Evolutionary conservation across 2,888 invertebrate genomes (phyloP), one percentile per base, ranked within the genome.

Genomic region (Eurytoma adleriae): DNA sequence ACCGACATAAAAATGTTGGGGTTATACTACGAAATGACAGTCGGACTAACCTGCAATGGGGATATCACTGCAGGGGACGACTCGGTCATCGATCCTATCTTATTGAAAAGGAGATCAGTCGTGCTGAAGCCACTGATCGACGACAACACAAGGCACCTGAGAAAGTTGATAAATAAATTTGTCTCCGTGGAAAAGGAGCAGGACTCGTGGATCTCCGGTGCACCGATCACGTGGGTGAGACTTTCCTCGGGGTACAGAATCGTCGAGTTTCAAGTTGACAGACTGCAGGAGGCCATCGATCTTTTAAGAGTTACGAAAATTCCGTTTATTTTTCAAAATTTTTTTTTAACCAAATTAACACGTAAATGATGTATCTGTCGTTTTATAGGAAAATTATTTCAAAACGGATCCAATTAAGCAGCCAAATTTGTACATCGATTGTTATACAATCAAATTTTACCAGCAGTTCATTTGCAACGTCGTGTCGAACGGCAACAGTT

Each of bases 211-310:
- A 30, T 54, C 13, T 62, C 71, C 1, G 27, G 69, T 24, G 83
- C 83, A 0, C 68, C 84, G 0, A 64, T 84, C 0, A 69, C 84
- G 3, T 85, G 86, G 86, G 84, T 86, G 50, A 85, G 87, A 71
- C 79, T 82, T 61, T 76, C 83, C 0, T 74, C 54, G 2, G 87
- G 87, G 24, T 86, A 84, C 76, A 82, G 87, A 77, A 85, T 87
- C 64, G 12, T 81, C 1, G 86, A 85, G 71, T 83, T 86, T 14
- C 70, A 73, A 52, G n/a, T 70, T 61, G 77, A 85, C 24, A 82
- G 52, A 74, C 83, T 78, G 30, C 69, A 70, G 30, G 81, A 83
- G 54, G 83, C 84, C 16, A 40, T 86, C 1, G 59, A 77, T 18
- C 80, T 87, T 20, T 74, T 86, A 62, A 84, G 78, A 80, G 86